Conservation (phyloP, 2,113 vertebrate genomes). For the Tinamus guttatus region DNA sequence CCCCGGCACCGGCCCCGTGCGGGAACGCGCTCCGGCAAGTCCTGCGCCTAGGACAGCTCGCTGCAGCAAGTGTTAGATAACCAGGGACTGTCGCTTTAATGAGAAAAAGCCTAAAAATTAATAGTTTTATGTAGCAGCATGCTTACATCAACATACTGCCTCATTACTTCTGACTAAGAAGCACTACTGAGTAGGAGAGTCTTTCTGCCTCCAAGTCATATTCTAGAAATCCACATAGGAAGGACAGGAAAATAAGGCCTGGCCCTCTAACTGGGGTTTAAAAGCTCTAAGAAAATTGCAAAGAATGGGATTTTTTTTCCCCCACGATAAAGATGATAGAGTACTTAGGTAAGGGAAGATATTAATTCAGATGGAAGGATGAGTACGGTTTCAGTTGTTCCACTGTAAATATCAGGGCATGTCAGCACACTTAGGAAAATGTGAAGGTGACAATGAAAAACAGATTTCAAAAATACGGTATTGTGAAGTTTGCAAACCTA, state of each 20-base stretch:
- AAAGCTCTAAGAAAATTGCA: slow-evolving; percentile 1
- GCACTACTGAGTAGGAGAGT: background rate
- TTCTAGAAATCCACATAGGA: background rate
- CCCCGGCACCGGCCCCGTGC: background rate
- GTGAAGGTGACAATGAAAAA: slow-evolving; percentile 31
- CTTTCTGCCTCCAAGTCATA: background rate
- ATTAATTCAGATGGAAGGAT: background rate
- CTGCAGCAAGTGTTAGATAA: background rate
- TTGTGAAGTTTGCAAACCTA: slow-evolving; percentile 5
- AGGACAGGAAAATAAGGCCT: background rate
- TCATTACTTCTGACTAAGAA: background rate
- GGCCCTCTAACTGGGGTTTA: background rate
- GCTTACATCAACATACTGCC: slow-evolving; percentile 37
- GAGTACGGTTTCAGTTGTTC: slow-evolving; percentile 10
- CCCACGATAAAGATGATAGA: background rate
- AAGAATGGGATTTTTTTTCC: background rate
- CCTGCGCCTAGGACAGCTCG: background rate
- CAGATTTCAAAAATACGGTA: slow-evolving; percentile 19
- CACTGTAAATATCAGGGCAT: background rate
- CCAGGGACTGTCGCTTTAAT: background rate
- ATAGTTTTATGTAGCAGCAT: background rate
- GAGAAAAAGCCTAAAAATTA: background rate
- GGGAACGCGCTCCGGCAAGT: background rate
- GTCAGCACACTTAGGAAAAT: background rate
- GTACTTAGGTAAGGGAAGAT: background rate